Conservation (phyloP, 2,888 invertebrate genomes). For the Rotaria sp. region DNA sequence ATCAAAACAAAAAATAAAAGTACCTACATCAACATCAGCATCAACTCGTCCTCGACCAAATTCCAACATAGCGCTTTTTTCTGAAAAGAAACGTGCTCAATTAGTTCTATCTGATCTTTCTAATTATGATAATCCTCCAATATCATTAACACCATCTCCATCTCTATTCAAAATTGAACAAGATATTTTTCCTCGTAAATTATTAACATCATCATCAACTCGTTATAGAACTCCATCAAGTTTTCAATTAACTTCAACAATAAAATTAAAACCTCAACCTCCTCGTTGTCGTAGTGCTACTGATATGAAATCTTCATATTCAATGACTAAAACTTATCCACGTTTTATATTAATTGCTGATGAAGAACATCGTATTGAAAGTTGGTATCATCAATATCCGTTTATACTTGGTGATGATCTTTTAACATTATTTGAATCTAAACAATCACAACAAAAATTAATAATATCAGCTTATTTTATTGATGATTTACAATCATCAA, state of each 20-base stretch:
- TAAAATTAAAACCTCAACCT: background rate
- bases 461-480: constrained; percentile 6
- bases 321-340: background rate
- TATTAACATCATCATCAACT: background rate
- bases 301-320: background rate
- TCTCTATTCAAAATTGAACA: no score
- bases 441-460: background rate
- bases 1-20: background rate
- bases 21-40: background rate
- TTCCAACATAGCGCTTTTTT: background rate
- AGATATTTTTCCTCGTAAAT: background rate
- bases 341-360: background rate
- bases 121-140: background rate
- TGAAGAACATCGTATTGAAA: constrained; percentile 30
- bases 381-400: constrained; percentile 31
- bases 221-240: background rate
- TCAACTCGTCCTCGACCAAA: background rate
- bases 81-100: background rate
- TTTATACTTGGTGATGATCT: constrained; percentile 17
- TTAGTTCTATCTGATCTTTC: background rate
- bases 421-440: background rate
- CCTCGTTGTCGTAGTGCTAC: constrained; percentile 18
- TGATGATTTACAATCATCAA: background rate
- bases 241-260: background rate
- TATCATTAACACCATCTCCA: background rate